Conservation (phyloP, 1,140 invertebrate species). For the Luehdorfia chinensis region DNA sequence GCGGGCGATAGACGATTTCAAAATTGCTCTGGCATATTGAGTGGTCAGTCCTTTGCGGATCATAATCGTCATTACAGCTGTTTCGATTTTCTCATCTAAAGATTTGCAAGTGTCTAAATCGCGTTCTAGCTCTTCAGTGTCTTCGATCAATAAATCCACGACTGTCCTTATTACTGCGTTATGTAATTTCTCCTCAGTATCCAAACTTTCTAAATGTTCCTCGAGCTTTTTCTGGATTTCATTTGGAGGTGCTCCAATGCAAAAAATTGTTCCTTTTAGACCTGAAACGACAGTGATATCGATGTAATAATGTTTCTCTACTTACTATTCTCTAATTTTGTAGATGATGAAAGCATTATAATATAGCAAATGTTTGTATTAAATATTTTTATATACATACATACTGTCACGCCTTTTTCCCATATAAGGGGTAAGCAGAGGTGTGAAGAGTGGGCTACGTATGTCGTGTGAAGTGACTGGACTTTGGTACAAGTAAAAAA, state of each 20-base stretch:
- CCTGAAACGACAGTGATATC: no score
- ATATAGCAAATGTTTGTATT: no score
- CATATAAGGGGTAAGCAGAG: no score
- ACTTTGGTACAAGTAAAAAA: no score
- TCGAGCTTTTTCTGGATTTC: constrained; percentile 5
- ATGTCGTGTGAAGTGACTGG: no score
- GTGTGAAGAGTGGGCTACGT: no score
- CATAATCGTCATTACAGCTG: background rate
- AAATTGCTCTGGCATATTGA: constrained; percentile 2
- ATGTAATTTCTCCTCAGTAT: background rate
- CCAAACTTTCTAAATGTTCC: background rate
- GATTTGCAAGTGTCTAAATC: constrained; percentile 8
- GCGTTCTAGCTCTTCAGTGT: background rate
- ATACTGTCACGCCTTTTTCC: no score
- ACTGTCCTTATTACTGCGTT: constrained; percentile 6
- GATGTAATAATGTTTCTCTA: no score
- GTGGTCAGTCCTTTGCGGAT: constrained; percentile 5
- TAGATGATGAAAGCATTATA: no score
- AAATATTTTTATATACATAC: no score
- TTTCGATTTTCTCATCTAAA: no score
- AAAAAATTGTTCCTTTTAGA: constrained; percentile 8
- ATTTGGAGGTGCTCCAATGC: constrained; percentile 8
- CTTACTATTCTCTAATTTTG: no score
- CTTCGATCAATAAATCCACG: background rate
- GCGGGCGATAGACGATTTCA: constrained; percentile 7